Conservation (phyloP, 2,797 vertebrate species). For the Falco berigora region DNA sequence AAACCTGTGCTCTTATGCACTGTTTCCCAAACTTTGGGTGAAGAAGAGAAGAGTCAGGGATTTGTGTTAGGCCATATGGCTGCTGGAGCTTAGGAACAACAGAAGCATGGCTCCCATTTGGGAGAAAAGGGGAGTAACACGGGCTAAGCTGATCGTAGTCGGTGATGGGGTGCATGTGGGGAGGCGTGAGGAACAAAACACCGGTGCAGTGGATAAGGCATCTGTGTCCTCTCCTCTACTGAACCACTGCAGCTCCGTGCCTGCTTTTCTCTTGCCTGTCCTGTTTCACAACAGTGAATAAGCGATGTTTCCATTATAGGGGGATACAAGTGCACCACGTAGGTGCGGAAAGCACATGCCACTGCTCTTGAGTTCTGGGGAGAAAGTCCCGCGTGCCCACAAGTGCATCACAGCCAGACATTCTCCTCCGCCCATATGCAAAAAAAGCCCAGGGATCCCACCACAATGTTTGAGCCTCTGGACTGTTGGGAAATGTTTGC, state of each 20-base stretch:
- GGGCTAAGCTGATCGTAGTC: background rate
- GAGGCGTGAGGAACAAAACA: background rate
- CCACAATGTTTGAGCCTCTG: background rate
- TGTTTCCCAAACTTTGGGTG: background rate
- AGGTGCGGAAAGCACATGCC: background rate
- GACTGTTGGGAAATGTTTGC: background rate
- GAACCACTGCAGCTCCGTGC: accelerated
- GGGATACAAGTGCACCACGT: background rate
- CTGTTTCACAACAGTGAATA: background rate
- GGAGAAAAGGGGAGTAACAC: background rate
- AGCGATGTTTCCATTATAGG: background rate
- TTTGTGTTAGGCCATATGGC: background rate
- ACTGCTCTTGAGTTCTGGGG: background rate
- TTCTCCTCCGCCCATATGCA: background rate
- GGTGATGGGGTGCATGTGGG: accelerated
- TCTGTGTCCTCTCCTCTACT: background rate
- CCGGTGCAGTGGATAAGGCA: no score
- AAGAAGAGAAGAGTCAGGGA: background rate
- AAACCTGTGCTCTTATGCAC: background rate
- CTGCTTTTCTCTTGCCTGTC: background rate
- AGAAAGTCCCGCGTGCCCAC: background rate
- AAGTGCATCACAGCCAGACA: background rate
- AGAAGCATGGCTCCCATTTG: background rate
- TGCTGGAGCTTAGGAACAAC: background rate
- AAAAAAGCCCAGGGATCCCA: background rate